A percentile compares a stretch with the other conserved stretches of the same genome.
These are phyloP conservation scores for Conus betulinus DNA, from an alignment of 1,140 invertebrate genomes.

Conservation along the genomic window DNA sequence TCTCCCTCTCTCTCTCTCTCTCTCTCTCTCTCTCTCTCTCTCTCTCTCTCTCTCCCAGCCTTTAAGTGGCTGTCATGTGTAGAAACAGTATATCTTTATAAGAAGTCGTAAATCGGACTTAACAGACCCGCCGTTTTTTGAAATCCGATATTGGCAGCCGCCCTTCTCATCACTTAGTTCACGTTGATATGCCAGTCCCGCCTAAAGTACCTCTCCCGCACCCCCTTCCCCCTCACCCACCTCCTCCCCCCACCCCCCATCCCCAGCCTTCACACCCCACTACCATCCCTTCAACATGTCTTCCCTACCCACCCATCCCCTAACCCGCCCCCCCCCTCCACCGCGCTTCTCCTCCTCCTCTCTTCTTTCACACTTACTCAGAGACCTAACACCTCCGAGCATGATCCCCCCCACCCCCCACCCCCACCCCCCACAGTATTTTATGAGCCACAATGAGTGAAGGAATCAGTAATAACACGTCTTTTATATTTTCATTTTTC, in stretches of 20 bases:
- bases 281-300: neutral
- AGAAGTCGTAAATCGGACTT: slow-evolving; percentile 7
- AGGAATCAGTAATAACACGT: no score
- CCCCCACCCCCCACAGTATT: no score
- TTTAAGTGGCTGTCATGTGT: neutral
- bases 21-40: slow-evolving; percentile 11
- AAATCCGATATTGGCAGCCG: neutral
- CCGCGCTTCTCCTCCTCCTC: no score
- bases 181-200: neutral
- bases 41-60: slow-evolving; percentile 4
- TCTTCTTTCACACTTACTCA: neutral
- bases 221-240: neutral
- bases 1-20: neutral
- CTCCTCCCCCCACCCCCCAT: neutral
- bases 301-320: neutral
- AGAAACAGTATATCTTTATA: slow-evolving; percentile 1
- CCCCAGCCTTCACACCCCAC: neutral
- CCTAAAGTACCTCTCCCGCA: neutral
- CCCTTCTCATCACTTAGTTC: neutral
- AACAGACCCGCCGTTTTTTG: neutral
- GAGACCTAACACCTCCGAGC: neutral
- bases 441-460: no score
- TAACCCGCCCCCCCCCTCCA: neutral
- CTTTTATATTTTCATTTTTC: no score
- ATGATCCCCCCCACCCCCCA: no score